A percentile compares a stretch with the other conserved stretches of the same genome.
phyloP scores from a whole-genome alignment of 1,140 invertebrate genomes.

The Drosophila eugracilis region DNA sequence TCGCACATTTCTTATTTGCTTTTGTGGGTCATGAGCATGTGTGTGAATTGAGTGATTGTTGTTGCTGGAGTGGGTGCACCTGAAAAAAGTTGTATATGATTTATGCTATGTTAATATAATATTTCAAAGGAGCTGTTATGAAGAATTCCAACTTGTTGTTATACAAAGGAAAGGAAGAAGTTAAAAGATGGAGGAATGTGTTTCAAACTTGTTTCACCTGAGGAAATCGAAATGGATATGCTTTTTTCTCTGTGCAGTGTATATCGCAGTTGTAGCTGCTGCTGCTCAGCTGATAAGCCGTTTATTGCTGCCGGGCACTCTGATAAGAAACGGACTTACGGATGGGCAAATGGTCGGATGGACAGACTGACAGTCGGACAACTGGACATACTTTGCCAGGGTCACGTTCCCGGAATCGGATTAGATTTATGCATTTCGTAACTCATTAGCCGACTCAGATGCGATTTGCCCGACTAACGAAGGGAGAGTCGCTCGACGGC shows the following conservation, averaged over 20 bases:
- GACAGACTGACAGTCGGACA: constrained; percentile 1
- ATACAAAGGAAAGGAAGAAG: too few relatives aligned
- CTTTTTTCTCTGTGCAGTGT: background rate
- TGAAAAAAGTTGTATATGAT: background rate
- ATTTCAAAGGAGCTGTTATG: too few relatives aligned
- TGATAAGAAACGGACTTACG: constrained; percentile 29
- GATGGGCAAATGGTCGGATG: constrained; percentile 2
- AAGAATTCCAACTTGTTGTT: too few relatives aligned
- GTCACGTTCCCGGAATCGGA: constrained; percentile 47
- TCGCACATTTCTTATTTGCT: constrained; percentile 49
- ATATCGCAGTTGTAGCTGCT: constrained; percentile 25
- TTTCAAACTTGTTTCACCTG: too few relatives aligned
- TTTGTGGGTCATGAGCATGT: constrained; percentile 56
- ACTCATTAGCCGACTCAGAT: constrained; percentile 52
- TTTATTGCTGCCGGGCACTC: constrained; percentile 55
- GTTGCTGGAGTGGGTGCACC: constrained; percentile 10
- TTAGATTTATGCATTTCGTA: constrained; percentile 60
- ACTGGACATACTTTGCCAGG: constrained; percentile 11
- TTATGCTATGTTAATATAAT: too few relatives aligned
- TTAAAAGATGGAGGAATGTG: too few relatives aligned
- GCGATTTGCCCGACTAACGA: constrained; percentile 39
- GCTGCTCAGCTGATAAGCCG: constrained; percentile 56
- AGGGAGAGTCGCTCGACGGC: constrained; percentile 14
- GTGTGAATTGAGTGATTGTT: constrained; percentile 44
- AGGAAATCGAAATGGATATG: background rate